These are phyloP conservation scores for Fissipunctia ypsillon DNA, from an alignment of 2,888 invertebrate genomes.

Conservation along the genomic window DNA sequence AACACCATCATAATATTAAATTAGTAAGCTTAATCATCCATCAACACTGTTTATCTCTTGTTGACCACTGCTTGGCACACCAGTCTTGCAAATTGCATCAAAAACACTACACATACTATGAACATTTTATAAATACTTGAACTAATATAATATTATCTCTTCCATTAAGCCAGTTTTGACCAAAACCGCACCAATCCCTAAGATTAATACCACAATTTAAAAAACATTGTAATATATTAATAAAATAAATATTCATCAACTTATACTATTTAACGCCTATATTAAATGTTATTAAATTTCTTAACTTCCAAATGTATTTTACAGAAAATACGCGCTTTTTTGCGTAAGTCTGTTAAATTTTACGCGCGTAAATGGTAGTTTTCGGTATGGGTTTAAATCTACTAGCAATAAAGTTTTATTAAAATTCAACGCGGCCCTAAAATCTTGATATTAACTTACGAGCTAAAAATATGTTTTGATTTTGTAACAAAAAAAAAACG, in stretches of 20 bases:
- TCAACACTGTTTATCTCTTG: no score
- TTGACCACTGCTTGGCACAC: no score
- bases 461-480: not conserved
- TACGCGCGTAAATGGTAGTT: not conserved
- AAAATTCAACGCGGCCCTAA: not conserved
- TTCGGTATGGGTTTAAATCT: not conserved
- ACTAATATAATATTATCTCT: not conserved
- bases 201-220: constrained; percentile 50
- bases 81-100: no score
- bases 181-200: constrained; percentile 25
- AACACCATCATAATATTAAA: no score
- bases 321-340: not conserved
- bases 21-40: no score
- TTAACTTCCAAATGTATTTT: constrained; percentile 41
- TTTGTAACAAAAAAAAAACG: not conserved
- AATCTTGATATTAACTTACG: not conserved
- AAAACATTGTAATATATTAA: constrained; percentile 61
- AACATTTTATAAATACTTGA: no score
- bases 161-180: constrained; percentile 23
- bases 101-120: no score
- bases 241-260: constrained; percentile 47
- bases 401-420: not conserved
- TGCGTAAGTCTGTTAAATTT: not conserved
- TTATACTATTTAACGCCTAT: constrained; percentile 43
- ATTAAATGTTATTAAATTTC: constrained; percentile 36